These are phyloP conservation scores for Potorous gilbertii DNA, from an alignment of 2,797 vertebrate genomes.

Conservation along the genomic window DNA sequence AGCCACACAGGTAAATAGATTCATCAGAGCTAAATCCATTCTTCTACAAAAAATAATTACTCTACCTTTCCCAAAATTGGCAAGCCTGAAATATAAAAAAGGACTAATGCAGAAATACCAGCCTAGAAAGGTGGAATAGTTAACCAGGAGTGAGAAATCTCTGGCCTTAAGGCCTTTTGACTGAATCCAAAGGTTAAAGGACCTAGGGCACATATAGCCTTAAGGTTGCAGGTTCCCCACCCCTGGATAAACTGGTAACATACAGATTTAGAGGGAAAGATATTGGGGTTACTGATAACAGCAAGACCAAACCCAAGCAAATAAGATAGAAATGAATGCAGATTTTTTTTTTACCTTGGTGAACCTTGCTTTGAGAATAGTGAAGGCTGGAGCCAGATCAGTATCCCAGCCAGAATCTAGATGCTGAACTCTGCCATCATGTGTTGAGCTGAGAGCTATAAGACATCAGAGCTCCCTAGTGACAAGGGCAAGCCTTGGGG, in stretches of 20 bases:
- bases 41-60: too few species aligned
- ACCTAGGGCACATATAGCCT: too few species aligned
- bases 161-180: too few species aligned
- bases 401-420: not conserved
- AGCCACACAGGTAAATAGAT: too few species aligned
- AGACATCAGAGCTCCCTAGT: not conserved
- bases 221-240: too few species aligned
- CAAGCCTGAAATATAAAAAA: not conserved
- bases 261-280: not conserved
- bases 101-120: not conserved
- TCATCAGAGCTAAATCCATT: too few species aligned
- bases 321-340: not conserved
- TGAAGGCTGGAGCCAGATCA: not conserved
- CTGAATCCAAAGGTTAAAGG: too few species aligned
- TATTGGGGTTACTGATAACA: not conserved
- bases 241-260: too few species aligned
- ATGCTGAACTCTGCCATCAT: not conserved
- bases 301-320: not conserved
- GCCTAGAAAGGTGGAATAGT: not conserved
- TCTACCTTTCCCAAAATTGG: too few species aligned
- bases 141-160: not conserved
- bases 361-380: not conserved
- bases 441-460: not conserved
- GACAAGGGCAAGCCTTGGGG: not conserved
- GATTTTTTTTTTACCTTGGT: not conserved